Conservation (phyloP, 2,113 vertebrate species). For the Grammomys surdaster region DNA sequence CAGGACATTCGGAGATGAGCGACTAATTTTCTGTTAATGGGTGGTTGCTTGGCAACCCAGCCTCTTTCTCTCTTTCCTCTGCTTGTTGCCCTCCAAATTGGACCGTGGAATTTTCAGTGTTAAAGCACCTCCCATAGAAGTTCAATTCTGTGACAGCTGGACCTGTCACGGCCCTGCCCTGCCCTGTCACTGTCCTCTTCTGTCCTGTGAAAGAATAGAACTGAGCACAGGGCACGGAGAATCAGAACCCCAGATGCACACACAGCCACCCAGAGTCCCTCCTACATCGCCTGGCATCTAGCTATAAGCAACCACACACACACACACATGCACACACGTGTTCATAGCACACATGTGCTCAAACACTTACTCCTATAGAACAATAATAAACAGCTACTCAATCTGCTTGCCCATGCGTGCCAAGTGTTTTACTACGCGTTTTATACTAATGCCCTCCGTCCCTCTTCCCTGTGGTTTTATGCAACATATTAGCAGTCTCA, state of each 20-base stretch:
- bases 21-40: constrained; percentile 83
- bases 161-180: background rate
- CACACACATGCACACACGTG: accelerated
- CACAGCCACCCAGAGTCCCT: background rate
- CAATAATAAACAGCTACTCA: background rate
- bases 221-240: background rate
- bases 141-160: constrained; percentile 1
- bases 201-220: background rate
- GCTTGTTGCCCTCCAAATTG: constrained; percentile 74
- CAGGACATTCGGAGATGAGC: constrained; percentile 77
- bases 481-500: background rate
- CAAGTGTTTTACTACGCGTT: background rate
- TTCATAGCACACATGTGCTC: background rate
- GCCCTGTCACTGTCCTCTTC: background rate
- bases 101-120: constrained; percentile 57
- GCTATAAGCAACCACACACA: background rate
- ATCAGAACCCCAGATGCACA: background rate
- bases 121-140: constrained; percentile 51
- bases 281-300: background rate
- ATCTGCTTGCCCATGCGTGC: background rate
- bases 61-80: constrained; percentile 66
- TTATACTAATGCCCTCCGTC: constrained; percentile 4
- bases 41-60: constrained; percentile 82
- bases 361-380: background rate
- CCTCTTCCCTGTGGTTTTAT: constrained; percentile 7